phyloP scores from a whole-genome alignment of 2,888 invertebrate species.

The Ischnura elegans region DNA sequence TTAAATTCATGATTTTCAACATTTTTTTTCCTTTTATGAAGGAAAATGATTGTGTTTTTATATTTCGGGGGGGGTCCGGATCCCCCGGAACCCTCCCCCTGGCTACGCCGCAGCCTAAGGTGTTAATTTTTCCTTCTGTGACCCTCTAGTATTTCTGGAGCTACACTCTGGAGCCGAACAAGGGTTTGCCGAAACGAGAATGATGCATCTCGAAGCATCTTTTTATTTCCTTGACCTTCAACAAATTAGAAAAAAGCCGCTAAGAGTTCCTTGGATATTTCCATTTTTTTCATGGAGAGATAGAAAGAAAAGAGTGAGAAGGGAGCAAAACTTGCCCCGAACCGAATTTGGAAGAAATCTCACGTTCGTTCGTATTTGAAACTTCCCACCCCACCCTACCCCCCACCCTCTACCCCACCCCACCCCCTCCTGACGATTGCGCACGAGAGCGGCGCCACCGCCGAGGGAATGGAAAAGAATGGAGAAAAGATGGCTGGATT shows the following conservation, averaged over 20 bases:
- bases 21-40: too few species aligned
- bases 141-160: neutral
- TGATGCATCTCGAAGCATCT: neutral
- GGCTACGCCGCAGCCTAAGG: too few species aligned
- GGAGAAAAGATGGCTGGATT: neutral
- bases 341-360: conserved; percentile 43
- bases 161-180: neutral
- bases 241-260: neutral
- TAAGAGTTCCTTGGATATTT: too few species aligned
- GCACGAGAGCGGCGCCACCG: neutral
- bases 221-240: neutral
- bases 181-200: neutral
- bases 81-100: too few species aligned
- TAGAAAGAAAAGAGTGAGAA: too few species aligned
- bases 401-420: too few species aligned
- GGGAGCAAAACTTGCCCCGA: neutral
- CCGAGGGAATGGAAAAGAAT: neutral
- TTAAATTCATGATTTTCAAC: too few species aligned
- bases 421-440: neutral
- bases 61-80: too few species aligned
- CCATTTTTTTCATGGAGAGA: too few species aligned
- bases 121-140: too few species aligned
- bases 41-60: too few species aligned
- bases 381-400: neutral
- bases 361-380: neutral